These are phyloP conservation scores for Danio kyathit DNA, from an alignment of 2,797 vertebrate genomes.

Conservation along the genomic window DNA sequence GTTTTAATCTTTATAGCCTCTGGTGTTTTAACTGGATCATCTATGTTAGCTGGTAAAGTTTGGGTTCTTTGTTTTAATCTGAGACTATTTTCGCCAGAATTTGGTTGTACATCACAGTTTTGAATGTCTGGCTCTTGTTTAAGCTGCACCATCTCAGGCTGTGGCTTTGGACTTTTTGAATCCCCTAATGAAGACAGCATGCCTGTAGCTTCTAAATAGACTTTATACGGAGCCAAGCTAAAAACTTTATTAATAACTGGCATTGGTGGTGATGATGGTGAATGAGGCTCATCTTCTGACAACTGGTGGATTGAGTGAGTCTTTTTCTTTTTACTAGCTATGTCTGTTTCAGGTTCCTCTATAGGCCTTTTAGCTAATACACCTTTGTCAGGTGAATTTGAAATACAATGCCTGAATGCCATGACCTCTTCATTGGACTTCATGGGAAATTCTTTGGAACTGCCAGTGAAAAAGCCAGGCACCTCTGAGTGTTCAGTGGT, in stretches of 20 bases:
- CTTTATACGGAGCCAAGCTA: slow-evolving; percentile 89
- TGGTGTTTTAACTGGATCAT: slow-evolving; percentile 24
- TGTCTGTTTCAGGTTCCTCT: slow-evolving; percentile 65
- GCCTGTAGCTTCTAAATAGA: slow-evolving; percentile 77
- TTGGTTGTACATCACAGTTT: slow-evolving; percentile 48
- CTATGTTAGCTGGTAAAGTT: slow-evolving; percentile 17
- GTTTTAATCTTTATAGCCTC: slow-evolving; percentile 68
- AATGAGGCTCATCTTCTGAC: slow-evolving; percentile 3
- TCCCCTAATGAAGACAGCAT: slow-evolving; percentile 56
- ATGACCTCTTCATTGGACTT: slow-evolving; percentile 27
- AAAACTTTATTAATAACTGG: slow-evolving; percentile 93
- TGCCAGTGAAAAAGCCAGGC: slow-evolving; percentile 54
- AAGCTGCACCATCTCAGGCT: slow-evolving; percentile 38
- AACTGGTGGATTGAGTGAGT: background rate
- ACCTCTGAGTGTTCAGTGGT: slow-evolving; percentile 14
- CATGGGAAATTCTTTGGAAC: slow-evolving; percentile 41
- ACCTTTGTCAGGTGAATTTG: slow-evolving; percentile 47
- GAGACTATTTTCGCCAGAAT: slow-evolving; percentile 45
- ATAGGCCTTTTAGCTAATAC: slow-evolving; percentile 60
- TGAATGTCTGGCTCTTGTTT: slow-evolving; percentile 59
- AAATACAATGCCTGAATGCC: slow-evolving; percentile 62
- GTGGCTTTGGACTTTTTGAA: slow-evolving; percentile 38
- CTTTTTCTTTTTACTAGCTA: slow-evolving; percentile 58
- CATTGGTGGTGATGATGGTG: slow-evolving; percentile 85
- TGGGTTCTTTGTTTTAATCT: slow-evolving; percentile 31